These are phyloP conservation scores for Venustaconcha ellipsiformis DNA, from an alignment of 1,140 invertebrate species.

Conservation along the genomic window DNA sequence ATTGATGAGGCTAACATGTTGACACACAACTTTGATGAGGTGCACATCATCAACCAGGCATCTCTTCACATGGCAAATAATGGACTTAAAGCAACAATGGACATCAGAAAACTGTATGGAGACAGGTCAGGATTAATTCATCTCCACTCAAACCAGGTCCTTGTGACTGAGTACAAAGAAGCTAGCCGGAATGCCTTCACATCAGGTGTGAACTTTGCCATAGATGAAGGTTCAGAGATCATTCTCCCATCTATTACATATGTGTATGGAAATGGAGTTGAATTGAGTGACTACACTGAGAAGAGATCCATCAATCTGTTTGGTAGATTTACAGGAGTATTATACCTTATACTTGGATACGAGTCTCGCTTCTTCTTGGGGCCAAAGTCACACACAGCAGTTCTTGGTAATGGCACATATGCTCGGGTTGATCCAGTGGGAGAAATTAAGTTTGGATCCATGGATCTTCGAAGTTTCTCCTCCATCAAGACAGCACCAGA, in stretches of 20 bases:
- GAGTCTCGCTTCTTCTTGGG: conserved; percentile 45
- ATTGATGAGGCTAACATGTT: conserved; percentile 39
- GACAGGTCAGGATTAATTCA: conserved; percentile 52
- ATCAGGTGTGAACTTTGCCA: conserved; percentile 54
- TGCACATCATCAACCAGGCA: conserved; percentile 48
- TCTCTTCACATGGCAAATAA: conserved; percentile 45
- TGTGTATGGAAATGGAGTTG: conserved; percentile 48
- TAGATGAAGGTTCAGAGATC: conserved; percentile 49
- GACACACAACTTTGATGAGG: conserved; percentile 50
- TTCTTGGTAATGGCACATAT: conserved; percentile 13
- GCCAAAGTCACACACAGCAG: conserved; percentile 45
- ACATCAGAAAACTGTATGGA: conserved; percentile 41
- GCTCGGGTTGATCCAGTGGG: conserved; percentile 33
- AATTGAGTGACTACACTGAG: conserved; percentile 33
- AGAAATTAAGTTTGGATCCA: conserved; percentile 42
- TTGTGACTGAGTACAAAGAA: conserved; percentile 46
- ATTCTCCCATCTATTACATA: conserved; percentile 47
- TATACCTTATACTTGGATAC: conserved; percentile 44
- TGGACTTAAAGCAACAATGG: conserved; percentile 29
- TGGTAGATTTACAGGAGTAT: conserved; percentile 46
- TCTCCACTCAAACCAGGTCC: conserved; percentile 43
- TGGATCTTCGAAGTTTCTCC: conserved; percentile 50
- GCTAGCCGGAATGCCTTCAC: conserved; percentile 44
- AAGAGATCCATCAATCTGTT: conserved; percentile 40
- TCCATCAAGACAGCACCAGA: conserved; percentile 47